phyloP scores from a whole-genome alignment of 2,113 vertebrate species.

The Emydocephalus ijimae region DNA sequence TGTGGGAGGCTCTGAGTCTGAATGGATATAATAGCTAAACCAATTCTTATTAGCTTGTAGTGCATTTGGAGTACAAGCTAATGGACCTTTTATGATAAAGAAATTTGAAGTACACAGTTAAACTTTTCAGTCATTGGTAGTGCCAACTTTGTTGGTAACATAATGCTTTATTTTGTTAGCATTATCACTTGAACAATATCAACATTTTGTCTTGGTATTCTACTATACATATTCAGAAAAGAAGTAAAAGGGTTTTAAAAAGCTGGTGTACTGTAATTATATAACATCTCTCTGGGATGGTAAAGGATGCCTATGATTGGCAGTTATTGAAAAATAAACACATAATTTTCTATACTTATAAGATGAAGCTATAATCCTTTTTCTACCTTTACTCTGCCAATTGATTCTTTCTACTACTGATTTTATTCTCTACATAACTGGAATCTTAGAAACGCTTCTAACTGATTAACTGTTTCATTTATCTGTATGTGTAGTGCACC shows the following conservation, averaged over 20 bases:
- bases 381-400: neutral
- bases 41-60: neutral
- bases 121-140: neutral
- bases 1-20: neutral
- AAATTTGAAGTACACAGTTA: neutral
- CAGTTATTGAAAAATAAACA: neutral
- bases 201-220: neutral
- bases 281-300: no score
- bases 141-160: neutral
- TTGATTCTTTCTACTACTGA: neutral
- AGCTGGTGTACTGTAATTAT: neutral
- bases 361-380: neutral
- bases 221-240: neutral
- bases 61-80: neutral
- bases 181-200: neutral
- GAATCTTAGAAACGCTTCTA: neutral
- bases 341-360: neutral
- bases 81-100: neutral
- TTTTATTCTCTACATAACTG: neutral
- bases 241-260: neutral
- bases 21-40: neutral
- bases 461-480: conserved; percentile 21
- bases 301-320: neutral
- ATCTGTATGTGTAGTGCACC: conserved; percentile 68
- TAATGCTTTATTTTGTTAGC: neutral